Percentiles rank a stretch among this genome's conserved stretches.
Evolutionary conservation across 1,140 invertebrate species (phyloP).

Genomic region (Drosophila azteca): DNA sequence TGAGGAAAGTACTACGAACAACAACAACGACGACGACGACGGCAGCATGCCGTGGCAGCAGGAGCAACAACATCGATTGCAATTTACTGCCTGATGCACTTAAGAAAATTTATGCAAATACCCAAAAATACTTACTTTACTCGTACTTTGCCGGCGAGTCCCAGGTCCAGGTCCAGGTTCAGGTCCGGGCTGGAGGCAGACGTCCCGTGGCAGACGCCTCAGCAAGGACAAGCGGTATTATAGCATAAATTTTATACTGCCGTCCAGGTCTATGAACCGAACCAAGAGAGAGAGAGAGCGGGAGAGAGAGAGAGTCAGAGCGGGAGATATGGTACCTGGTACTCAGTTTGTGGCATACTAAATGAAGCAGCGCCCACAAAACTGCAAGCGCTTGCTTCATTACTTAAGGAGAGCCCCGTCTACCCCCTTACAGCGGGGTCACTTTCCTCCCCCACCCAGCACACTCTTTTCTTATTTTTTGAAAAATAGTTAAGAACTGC

Average conservation of each 20-base stretch:
- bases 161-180: too few species aligned
- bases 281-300: slow-evolving; percentile 3
- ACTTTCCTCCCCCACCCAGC: not conserved
- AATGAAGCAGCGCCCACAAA: slow-evolving; percentile 78
- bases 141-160: slow-evolving; percentile 3
- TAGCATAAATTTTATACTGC: slow-evolving; percentile 82
- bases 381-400: slow-evolving; percentile 75
- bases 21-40: slow-evolving; percentile 30
- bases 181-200: not conserved
- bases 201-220: slow-evolving; percentile 48
- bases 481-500: slow-evolving; percentile 75
- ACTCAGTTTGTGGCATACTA: slow-evolving; percentile 62
- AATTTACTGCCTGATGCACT: slow-evolving; percentile 83
- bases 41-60: slow-evolving; percentile 35
- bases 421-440: not conserved
- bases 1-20: slow-evolving; percentile 54
- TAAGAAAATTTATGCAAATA: slow-evolving; percentile 83
- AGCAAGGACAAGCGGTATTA: slow-evolving; percentile 75
- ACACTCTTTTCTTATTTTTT: slow-evolving; percentile 43
- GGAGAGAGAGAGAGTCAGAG: not conserved
- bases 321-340: slow-evolving; percentile 27
- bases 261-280: slow-evolving; percentile 71
- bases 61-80: slow-evolving; percentile 78
- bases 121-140: slow-evolving; percentile 82
- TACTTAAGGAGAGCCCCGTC: slow-evolving; percentile 48